phyloP scores from a whole-genome alignment of 2,888 invertebrate species.

The Notodonta dromedarius region DNA sequence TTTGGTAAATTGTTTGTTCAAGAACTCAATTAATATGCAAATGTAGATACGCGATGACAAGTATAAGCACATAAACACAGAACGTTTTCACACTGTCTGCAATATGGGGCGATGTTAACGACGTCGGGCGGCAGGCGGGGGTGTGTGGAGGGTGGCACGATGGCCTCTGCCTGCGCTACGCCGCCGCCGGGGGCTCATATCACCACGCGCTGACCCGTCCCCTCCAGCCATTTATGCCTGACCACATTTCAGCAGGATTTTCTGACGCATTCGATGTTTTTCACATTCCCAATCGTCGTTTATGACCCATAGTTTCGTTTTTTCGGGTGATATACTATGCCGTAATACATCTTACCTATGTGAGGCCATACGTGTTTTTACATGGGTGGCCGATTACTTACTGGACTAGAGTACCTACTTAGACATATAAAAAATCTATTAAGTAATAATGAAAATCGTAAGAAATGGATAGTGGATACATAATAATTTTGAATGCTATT shows the following conservation, averaged over 20 bases:
- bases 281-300: slow-evolving; percentile 10
- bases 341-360: too few relatives aligned
- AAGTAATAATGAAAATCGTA: too few relatives aligned
- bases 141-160: slow-evolving; percentile 10
- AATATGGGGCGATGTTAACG: slow-evolving; percentile 18
- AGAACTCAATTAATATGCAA: slow-evolving; percentile 28
- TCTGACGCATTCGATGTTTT: slow-evolving; percentile 25
- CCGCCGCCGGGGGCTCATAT: slow-evolving; percentile 16
- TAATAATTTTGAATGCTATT: too few relatives aligned
- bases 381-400: too few relatives aligned
- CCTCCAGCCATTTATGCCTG: slow-evolving; percentile 38
- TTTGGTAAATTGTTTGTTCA: slow-evolving; percentile 10
- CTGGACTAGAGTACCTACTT: too few relatives aligned
- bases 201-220: slow-evolving; percentile 18
- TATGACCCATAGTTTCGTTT: slow-evolving; percentile 6
- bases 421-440: too few relatives aligned
- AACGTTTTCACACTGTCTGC: slow-evolving; percentile 28
- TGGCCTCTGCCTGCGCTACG: slow-evolving; percentile 7
- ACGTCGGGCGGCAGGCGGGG: slow-evolving; percentile 6
- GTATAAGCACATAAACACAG: slow-evolving; percentile 23
- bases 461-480: too few relatives aligned
- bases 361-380: too few relatives aligned
- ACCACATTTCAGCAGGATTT: slow-evolving; percentile 37
- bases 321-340: too few relatives aligned
- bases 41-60: slow-evolving; percentile 21